Evolutionary conservation across 2,113 vertebrate species (phyloP), one percentile per base, ranked within the genome.

Genomic region (Labeo catla): DNA sequence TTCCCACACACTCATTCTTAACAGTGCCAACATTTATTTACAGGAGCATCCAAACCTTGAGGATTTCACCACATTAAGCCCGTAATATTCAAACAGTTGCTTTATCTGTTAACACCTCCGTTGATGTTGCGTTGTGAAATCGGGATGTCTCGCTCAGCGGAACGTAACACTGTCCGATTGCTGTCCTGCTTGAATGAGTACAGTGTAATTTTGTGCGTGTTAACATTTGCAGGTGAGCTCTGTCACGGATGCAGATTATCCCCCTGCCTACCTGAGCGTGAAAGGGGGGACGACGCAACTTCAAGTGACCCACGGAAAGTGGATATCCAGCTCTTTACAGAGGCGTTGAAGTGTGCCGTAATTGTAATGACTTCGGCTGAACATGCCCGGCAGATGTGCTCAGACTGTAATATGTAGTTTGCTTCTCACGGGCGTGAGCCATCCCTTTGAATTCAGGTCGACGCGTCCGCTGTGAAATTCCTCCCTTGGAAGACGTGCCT

Each of bases 301-400:
- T 63, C 74, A 86, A 87, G 66, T 87, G 84, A 86, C 84, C 88
- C 86, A 50, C 45, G 52, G 82, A 89, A 89, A 81, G 70, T 89
- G 70, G 77, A 87, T 77, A 68, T 68, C 76, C 74, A 70, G 84
- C 79, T 80, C 72, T 83, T 85, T 76, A 57, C 70, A 63, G 72
- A 45, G 54, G 73, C 80, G 68, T 74, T 86, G 80, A 85, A 86
- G 88, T 68, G 49, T 83, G 72, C 73, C 34, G 23, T 82, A 83
- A 84, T 84, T 83, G 66, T 87, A 87, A 89, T 81, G 45, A 86
- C 61, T 80, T 86, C 19, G 54, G 63, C 68, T 80, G 85, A 88
- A 80, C 66, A 83, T 76, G 43, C 36, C 74, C 19, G 47, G 59
- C 80, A 86, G 86, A 74, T 86, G 70, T 80, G 81, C 76, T 84